Evolutionary conservation across 2,888 invertebrate genomes (phyloP).

Genomic region (Lepidocyrtoides sp.): DNA sequence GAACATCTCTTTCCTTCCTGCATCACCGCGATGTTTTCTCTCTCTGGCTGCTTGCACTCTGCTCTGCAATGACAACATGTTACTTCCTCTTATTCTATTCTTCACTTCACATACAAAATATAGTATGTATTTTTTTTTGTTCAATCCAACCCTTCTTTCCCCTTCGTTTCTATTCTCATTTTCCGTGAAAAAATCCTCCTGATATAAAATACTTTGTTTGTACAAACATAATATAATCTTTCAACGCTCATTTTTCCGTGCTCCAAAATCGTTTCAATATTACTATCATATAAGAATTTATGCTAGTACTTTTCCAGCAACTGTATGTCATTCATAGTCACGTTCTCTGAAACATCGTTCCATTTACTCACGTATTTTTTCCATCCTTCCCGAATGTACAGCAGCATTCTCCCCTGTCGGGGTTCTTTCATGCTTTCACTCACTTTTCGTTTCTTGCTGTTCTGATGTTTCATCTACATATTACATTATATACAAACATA

Average conservation of each 20-base stretch:
- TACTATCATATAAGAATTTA: too few relatives aligned
- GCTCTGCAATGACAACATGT: conserved; percentile 23
- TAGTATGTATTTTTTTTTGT: conserved; percentile 17
- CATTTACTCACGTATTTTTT: conserved; percentile 43
- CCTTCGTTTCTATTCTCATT: neutral
- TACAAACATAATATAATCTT: conserved; percentile 22
- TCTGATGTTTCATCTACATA: too few relatives aligned
- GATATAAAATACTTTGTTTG: conserved; percentile 13
- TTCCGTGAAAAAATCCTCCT: neutral
- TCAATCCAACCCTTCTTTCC: neutral
- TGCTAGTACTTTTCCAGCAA: neutral
- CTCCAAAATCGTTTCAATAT: too few relatives aligned
- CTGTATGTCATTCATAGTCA: conserved; percentile 73
- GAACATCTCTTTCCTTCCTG: conserved; percentile 67
- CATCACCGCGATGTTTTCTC: neutral
- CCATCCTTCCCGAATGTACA: neutral
- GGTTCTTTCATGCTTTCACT: conserved; percentile 31
- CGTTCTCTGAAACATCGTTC: conserved; percentile 50
- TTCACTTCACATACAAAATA: neutral
- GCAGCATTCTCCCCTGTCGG: conserved; percentile 30
- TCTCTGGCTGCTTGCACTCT: conserved; percentile 29
- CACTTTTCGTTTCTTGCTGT: neutral
- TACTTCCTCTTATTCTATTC: neutral
- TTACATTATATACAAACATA: neutral
- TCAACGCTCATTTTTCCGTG: conserved; percentile 18